These are phyloP conservation scores for Eulacestoma nigropectus DNA, from an alignment of 2,113 vertebrate genomes.

Conservation along the genomic window DNA sequence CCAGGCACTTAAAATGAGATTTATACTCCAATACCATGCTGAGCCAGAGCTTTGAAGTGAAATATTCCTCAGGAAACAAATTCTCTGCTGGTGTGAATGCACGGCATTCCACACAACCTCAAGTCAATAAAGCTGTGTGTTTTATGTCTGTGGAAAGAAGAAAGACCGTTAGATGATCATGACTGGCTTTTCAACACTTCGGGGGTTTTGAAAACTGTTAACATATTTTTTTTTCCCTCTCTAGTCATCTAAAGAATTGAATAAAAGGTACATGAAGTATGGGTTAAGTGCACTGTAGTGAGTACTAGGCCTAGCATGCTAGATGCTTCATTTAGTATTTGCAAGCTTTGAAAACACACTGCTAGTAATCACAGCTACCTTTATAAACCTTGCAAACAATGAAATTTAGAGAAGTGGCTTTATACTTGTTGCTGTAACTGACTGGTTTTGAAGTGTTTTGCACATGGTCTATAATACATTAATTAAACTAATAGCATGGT, in stretches of 20 bases:
- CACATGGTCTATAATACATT: background rate
- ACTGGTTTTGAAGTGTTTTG: conserved; percentile 55
- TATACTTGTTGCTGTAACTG: background rate
- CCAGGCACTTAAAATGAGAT: background rate
- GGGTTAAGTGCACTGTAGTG: background rate
- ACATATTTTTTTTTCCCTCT: conserved; percentile 1
- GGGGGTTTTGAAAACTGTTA: conserved; percentile 16
- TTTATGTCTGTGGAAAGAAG: background rate
- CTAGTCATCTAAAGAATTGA: conserved; percentile 78
- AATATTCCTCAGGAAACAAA: background rate
- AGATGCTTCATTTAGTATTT: conserved; percentile 37
- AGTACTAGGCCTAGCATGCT: conserved; percentile 42
- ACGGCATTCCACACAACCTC: background rate
- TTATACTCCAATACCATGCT: background rate
- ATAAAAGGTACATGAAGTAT: conserved; percentile 74
- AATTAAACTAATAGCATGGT: background rate
- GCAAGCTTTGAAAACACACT: conserved; percentile 38
- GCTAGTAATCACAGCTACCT: conserved; percentile 8
- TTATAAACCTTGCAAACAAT: background rate
- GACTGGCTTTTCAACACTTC: background rate
- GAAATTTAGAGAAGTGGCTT: background rate
- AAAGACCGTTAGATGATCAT: background rate
- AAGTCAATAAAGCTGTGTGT: background rate
- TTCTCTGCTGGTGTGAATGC: background rate
- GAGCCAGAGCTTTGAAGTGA: background rate